Percentiles rank a stretch among this genome's conserved stretches.
Evolutionary conservation across 2,797 vertebrate genomes (phyloP).

Genomic region (Lacerta viridis): DNA sequence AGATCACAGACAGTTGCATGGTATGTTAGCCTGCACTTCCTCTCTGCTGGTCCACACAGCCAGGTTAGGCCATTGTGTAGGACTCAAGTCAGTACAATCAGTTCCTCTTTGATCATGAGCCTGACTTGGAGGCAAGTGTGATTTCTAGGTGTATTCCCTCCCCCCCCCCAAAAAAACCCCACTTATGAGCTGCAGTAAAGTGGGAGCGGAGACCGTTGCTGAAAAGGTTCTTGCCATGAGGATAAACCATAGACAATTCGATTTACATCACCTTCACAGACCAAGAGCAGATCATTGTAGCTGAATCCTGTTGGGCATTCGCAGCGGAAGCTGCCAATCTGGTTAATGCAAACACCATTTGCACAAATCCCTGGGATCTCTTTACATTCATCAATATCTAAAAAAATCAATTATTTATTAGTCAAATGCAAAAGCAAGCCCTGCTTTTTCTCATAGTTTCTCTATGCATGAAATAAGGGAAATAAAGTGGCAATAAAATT

Average conservation of each 20-base stretch:
- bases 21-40: neutral
- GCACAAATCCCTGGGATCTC: slow-evolving; percentile 87
- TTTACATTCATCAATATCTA: slow-evolving; percentile 88
- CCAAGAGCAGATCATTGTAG: slow-evolving; percentile 85
- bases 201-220: neutral
- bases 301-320: slow-evolving; percentile 87
- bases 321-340: slow-evolving; percentile 87
- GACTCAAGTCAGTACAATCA: neutral
- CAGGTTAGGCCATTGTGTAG: neutral
- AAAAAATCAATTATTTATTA: slow-evolving; percentile 42
- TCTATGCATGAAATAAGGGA: neutral
- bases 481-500: neutral
- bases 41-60: neutral
- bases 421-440: slow-evolving; percentile 23
- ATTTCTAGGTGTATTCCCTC: neutral
- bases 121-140: neutral
- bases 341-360: slow-evolving; percentile 87
- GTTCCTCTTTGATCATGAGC: neutral
- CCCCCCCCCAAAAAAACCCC: too few relatives aligned
- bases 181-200: neutral
- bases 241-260: neutral
- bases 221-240: neutral
- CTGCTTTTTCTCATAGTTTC: slow-evolving; percentile 19
- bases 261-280: slow-evolving; percentile 84
- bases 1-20: neutral